phyloP scores from a whole-genome alignment of 2,113 vertebrate genomes.

The Alethe diademata region DNA sequence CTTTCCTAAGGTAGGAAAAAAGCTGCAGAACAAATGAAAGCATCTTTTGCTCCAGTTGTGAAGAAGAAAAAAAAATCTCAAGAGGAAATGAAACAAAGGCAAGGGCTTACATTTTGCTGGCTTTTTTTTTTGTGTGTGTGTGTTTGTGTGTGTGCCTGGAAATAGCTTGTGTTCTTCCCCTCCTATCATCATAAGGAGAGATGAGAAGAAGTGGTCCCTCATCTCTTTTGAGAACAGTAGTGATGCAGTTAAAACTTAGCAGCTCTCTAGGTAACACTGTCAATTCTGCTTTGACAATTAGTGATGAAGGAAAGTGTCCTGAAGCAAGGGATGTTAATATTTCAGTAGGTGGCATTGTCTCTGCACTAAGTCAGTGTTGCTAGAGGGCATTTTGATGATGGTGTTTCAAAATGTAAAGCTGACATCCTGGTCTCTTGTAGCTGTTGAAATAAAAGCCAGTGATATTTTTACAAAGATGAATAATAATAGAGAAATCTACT shows the following conservation, averaged over 20 bases:
- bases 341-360: conserved; percentile 26
- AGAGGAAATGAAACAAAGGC: background rate
- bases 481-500: background rate
- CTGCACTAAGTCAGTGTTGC: background rate
- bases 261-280: conserved; percentile 8
- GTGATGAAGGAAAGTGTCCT: conserved; percentile 21
- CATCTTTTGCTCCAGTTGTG: background rate
- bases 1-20: background rate
- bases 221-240: background rate
- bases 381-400: background rate
- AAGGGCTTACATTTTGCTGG: background rate
- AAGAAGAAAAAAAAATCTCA: background rate
- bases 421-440: background rate
- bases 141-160: background rate
- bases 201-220: background rate
- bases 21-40: background rate
- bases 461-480: background rate
- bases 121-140: background rate
- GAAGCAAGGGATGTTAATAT: conserved; percentile 16
- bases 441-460: background rate
- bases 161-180: background rate
- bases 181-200: background rate
- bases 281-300: conserved; percentile 24
- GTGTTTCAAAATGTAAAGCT: conserved; percentile 10
- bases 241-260: background rate